These are phyloP conservation scores for Cheilosia impressa DNA, from an alignment of 2,888 invertebrate species.

Conservation along the genomic window DNA sequence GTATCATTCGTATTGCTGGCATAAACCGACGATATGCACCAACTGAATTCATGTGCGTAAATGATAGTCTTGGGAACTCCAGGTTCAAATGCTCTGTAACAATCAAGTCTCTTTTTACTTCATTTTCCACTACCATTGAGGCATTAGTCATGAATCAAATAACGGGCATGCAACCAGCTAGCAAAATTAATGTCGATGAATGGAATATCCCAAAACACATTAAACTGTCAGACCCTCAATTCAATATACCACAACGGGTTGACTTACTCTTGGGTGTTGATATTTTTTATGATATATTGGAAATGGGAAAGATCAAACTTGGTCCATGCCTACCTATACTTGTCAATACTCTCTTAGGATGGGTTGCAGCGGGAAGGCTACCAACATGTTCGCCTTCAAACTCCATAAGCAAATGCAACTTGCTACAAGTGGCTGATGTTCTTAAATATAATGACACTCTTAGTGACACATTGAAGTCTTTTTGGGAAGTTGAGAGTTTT, in stretches of 20 bases:
- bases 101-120: constrained; percentile 18
- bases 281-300: constrained; percentile 41
- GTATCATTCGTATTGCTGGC: constrained; percentile 36
- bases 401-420: too few relatives aligned
- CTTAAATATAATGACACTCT: too few relatives aligned
- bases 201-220: constrained; percentile 46
- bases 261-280: constrained; percentile 42
- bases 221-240: constrained; percentile 22
- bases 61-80: not conserved
- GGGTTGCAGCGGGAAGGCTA: constrained; percentile 47
- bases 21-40: constrained; percentile 38
- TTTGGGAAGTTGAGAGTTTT: too few relatives aligned
- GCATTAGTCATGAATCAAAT: constrained; percentile 33
- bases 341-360: constrained; percentile 44
- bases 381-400: too few relatives aligned
- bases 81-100: constrained; percentile 30
- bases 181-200: constrained; percentile 14
- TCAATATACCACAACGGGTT: constrained; percentile 33
- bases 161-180: constrained; percentile 26
- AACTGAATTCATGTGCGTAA: constrained; percentile 28
- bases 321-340: constrained; percentile 10
- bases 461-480: too few relatives aligned
- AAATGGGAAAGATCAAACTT: constrained; percentile 32
- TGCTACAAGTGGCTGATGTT: too few relatives aligned
- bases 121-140: constrained; percentile 41